Conservation (phyloP, 2,797 vertebrate genomes). For the Pitangus sulphuratus region DNA sequence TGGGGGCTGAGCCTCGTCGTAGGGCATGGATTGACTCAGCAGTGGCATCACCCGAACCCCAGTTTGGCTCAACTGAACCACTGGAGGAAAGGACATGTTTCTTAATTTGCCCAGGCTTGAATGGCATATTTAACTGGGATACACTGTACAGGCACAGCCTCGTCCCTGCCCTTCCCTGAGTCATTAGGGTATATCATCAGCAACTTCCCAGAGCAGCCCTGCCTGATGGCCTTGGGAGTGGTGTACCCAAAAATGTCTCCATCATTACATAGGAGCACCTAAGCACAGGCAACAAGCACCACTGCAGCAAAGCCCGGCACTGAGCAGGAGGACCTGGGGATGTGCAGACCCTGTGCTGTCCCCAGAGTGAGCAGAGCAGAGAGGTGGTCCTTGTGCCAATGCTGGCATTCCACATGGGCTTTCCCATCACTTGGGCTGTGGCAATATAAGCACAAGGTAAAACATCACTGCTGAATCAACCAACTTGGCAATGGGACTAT, state of each 20-base stretch:
- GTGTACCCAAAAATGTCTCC: fast-evolving
- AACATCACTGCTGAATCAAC: background rate
- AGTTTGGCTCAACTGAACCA: background rate
- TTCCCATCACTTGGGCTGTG: background rate
- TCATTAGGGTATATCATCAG: background rate
- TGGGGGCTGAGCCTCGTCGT: background rate
- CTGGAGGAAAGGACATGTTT: background rate
- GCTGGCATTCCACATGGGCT: background rate
- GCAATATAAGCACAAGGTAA: fast-evolving
- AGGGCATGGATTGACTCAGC: background rate
- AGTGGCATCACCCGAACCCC: background rate
- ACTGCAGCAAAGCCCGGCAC: background rate
- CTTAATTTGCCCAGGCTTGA: conserved; percentile 28
- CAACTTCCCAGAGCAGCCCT: background rate
- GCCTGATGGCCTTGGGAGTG: background rate
- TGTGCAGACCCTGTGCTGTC: background rate
- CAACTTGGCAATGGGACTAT: background rate
- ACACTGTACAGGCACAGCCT: background rate
- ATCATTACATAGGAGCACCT: fast-evolving
- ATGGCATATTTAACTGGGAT: background rate
- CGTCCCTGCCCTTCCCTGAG: conserved; percentile 13
- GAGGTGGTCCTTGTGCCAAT: background rate
- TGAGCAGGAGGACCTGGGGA: background rate
- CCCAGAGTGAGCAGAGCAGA: background rate
- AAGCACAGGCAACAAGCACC: fast-evolving